A percentile compares a stretch with the other conserved stretches of the same genome.
phyloP scores from a whole-genome alignment of 2,888 invertebrate species.

The Agrotis clavis region DNA sequence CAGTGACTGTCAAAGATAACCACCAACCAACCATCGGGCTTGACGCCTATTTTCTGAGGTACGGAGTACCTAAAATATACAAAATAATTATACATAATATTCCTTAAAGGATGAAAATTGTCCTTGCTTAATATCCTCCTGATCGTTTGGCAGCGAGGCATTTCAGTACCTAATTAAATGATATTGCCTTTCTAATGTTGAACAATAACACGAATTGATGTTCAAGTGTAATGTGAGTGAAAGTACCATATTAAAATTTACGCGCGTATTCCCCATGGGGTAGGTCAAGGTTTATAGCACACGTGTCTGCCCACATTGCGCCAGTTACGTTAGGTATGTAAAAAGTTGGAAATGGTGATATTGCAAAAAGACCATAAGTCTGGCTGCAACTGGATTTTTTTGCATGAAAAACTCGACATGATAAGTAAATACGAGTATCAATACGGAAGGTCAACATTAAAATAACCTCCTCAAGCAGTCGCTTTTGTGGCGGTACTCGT shows the following conservation, averaged over 20 bases:
- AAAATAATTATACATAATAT: no score
- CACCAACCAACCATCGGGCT: no score
- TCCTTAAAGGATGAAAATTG: neutral
- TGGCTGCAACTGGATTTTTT: no score
- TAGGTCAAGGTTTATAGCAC: neutral
- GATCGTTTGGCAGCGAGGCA: slow-evolving; percentile 30
- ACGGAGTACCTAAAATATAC: no score
- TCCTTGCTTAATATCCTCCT: slow-evolving; percentile 12
- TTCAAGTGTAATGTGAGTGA: slow-evolving; percentile 1
- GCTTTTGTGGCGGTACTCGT: no score
- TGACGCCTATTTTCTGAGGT: no score
- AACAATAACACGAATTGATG: slow-evolving; percentile 27
- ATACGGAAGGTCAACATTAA: no score
- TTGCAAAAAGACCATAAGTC: neutral
- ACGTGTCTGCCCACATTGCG: neutral
- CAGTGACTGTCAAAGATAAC: no score
- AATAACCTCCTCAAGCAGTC: no score
- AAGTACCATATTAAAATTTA: slow-evolving; percentile 6
- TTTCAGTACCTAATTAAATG: slow-evolving; percentile 48
- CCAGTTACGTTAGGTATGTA: neutral
- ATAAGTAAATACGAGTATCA: no score
- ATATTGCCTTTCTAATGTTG: slow-evolving; percentile 44
- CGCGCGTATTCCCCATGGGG: no score
- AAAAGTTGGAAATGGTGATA: neutral
- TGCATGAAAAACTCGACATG: no score